Base-by-base conservation (phyloP, 2,888 invertebrate genomes). In the Stenchaetothrips biformis region DNA sequence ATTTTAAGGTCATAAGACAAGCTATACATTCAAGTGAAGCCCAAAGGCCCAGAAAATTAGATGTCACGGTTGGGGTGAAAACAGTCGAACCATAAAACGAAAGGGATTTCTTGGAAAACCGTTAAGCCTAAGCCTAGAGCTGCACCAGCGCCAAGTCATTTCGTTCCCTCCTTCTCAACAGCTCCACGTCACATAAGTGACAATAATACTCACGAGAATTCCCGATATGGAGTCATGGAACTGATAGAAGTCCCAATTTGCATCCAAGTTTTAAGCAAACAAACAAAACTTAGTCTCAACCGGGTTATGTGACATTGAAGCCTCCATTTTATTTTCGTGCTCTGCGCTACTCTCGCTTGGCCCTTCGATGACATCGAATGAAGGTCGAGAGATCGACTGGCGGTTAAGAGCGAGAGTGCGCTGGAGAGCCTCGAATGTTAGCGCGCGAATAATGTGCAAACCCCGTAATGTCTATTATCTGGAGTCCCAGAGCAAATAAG, bases 271-370 rank as follows among this genome's bases (percentile, higher is more conserved):
- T 21, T 11, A 74, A 21, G 11, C 25, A 74, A 74, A 74, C 25
- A 74, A 74, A 74, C 21, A 74, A 74, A 74, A 21, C 25, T 74
- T 25, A 9, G 25, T 74, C 67, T 74, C 67, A 74, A 25, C 67
- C 67, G 67, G 67, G 67, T 74, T 74, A 25, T 25, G 25, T 74
- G 67, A 74, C 67, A 74, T 74, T 74, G 67, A 74, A 74, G 67
- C 67, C 67, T 74, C 67, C 67, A 74, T 74, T 25, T 74, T 74
- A 74, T 25, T 74, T 74, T 74, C 21, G 21, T 18, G 53, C 18
- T 6, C 53, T 4, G 13, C 6, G 13, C 18, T 18, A 13, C 53
- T 9, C 53, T 13, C 53, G 53, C 6, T 2, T 2, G 6, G 1
- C 0, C 53, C 16, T 4, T 53, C 53, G 53, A 53, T 53, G 18